A percentile compares a stretch with the other conserved stretches of the same genome.
These are phyloP conservation scores for Enteromius afrohamiltoni DNA, from an alignment of 2,797 vertebrate genomes.

Conservation along the genomic window DNA sequence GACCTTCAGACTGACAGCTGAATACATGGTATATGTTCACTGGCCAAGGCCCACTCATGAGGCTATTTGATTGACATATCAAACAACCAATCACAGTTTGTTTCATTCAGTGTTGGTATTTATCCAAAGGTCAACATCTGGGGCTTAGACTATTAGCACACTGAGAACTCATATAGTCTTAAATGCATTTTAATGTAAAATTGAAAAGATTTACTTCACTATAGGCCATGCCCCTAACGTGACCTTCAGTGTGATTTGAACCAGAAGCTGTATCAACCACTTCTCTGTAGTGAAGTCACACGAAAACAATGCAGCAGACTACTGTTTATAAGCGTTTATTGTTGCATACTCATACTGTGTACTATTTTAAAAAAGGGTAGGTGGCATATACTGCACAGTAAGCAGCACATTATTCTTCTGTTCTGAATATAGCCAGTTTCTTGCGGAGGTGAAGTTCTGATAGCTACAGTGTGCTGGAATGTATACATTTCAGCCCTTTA, in stretches of 20 bases:
- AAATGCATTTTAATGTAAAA: background rate
- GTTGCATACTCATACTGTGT: background rate
- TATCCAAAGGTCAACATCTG: too few relatives aligned
- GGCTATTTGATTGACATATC: too few relatives aligned
- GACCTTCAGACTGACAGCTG: too few relatives aligned
- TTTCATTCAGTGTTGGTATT: too few relatives aligned
- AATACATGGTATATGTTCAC: too few relatives aligned
- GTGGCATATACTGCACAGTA: background rate
- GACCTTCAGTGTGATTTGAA: background rate
- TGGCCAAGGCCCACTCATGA: too few relatives aligned
- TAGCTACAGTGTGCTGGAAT: background rate
- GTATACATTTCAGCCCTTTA: background rate
- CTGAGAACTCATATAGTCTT: background rate
- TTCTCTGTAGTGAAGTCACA: background rate
- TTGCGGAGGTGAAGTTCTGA: background rate
- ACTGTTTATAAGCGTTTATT: background rate
- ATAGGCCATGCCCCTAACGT: background rate
- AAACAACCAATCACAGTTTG: too few relatives aligned
- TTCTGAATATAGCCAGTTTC: slow-evolving; percentile 4
- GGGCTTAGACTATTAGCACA: background rate
- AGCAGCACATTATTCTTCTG: background rate
- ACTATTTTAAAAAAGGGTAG: background rate
- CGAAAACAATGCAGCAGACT: background rate
- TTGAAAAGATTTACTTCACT: background rate
- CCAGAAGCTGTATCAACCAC: background rate